A percentile compares a stretch with the other conserved stretches of the same genome.
Evolutionary conservation across 2,888 invertebrate species (phyloP).

Genomic region (Drosophila emarginata): DNA sequence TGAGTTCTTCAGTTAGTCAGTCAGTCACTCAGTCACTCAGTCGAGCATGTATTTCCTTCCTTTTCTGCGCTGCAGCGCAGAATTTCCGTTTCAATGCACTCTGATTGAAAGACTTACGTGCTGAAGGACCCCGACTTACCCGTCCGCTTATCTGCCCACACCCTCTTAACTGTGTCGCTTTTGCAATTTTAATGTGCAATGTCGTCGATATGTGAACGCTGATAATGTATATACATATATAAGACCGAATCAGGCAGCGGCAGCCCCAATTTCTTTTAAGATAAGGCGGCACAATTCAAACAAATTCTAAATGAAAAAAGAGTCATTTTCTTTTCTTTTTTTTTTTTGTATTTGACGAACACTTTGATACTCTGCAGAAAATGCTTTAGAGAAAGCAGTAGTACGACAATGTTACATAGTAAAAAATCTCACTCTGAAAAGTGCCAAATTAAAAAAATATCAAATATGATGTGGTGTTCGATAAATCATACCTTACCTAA

Average conservation of each 20-base stretch:
- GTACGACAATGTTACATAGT: no score
- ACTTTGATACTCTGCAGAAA: no score
- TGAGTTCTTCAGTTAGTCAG: slow-evolving; percentile 9
- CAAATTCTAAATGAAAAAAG: neutral
- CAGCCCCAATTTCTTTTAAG: slow-evolving; percentile 37
- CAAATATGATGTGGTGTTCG: no score
- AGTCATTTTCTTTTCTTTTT: neutral
- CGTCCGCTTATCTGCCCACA: neutral
- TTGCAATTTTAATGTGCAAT: slow-evolving; percentile 73
- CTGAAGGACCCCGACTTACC: slow-evolving; percentile 40
- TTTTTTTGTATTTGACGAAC: no score
- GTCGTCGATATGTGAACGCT: slow-evolving; percentile 65
- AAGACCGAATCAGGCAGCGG: neutral
- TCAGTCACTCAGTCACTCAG: slow-evolving; percentile 40
- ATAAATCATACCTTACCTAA: no score
- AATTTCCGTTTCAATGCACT: slow-evolving; percentile 74
- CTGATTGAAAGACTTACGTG: slow-evolving; percentile 74
- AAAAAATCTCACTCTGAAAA: no score
- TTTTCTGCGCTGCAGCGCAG: slow-evolving; percentile 73
- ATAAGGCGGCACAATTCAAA: slow-evolving; percentile 58
- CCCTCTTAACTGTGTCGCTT: slow-evolving; percentile 39
- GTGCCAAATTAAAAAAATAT: no score
- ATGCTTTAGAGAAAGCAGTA: no score
- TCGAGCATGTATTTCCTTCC: slow-evolving; percentile 68
- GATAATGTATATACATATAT: slow-evolving; percentile 46